Conservation (phyloP, 2,113 vertebrate species). For the Heterotis niloticus region DNA sequence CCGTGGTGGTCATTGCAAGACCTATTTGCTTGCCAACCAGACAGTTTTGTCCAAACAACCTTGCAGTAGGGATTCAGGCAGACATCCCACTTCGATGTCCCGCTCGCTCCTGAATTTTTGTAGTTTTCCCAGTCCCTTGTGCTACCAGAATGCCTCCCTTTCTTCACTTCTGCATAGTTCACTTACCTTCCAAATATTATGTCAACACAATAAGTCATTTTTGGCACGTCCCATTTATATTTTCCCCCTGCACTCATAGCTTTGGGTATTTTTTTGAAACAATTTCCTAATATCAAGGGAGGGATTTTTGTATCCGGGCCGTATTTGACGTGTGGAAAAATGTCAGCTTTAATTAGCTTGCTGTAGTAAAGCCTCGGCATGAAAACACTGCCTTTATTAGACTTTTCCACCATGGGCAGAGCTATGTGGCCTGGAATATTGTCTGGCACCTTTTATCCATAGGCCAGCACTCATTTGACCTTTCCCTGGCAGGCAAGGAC, state of each 20-base stretch:
- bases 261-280: background rate
- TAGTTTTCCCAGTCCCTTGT: too few relatives aligned
- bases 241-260: background rate
- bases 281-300: slow-evolving; percentile 8
- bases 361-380: background rate
- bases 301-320: background rate
- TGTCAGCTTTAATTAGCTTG: background rate
- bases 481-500: background rate
- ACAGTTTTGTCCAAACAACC: too few relatives aligned
- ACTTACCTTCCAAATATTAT: too few relatives aligned
- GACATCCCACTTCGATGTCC: too few relatives aligned
- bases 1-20: too few relatives aligned
- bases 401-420: background rate
- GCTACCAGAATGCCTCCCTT: too few relatives aligned
- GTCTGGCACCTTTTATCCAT: background rate
- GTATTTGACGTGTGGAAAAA: background rate
- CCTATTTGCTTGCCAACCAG: too few relatives aligned
- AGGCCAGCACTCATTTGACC: background rate
- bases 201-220: background rate
- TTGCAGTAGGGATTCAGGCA: too few relatives aligned
- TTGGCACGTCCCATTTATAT: slow-evolving; percentile 4
- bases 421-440: too few relatives aligned
- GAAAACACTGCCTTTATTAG: slow-evolving; percentile 5
- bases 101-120: too few relatives aligned
- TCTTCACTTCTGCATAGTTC: background rate